Evolutionary conservation across 2,888 invertebrate genomes (phyloP).

Genomic region (Apamea crenata): DNA sequence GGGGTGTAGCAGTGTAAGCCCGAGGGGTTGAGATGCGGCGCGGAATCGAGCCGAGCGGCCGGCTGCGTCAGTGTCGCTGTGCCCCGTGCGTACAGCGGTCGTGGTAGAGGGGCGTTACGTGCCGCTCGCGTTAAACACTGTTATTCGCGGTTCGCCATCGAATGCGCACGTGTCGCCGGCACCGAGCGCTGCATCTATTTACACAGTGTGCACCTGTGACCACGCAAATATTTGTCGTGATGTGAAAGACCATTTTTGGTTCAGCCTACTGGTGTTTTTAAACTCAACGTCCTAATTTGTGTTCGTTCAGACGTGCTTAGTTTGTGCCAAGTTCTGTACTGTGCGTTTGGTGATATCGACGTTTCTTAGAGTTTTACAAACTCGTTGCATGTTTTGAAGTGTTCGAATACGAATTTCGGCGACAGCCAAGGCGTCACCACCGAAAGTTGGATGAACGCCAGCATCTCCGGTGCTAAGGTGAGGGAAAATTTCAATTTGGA

Average conservation of each 20-base stretch:
- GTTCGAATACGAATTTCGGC: conserved; percentile 82
- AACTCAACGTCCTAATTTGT: conserved; percentile 75
- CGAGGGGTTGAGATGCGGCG: conserved; percentile 81
- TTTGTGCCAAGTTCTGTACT: conserved; percentile 80
- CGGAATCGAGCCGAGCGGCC: conserved; percentile 65
- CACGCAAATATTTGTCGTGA: conserved; percentile 86
- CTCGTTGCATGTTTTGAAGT: conserved; percentile 79
- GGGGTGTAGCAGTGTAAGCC: conserved; percentile 71
- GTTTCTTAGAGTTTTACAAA: conserved; percentile 74
- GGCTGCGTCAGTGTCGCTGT: conserved; percentile 84
- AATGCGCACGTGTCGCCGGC: conserved; percentile 87
- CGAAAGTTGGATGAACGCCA: conserved; percentile 89
- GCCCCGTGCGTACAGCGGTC: conserved; percentile 85
- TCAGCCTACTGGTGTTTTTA: conserved; percentile 78
- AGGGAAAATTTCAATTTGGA: conserved; percentile 76
- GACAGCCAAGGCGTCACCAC: conserved; percentile 85
- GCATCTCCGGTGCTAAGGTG: conserved; percentile 87
- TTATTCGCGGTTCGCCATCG: conserved; percentile 86
- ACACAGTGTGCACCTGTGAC: conserved; percentile 86
- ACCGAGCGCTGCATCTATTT: conserved; percentile 77
- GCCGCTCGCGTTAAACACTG: conserved; percentile 75
- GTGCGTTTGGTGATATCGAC: conserved; percentile 75
- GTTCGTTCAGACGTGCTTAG: conserved; percentile 79
- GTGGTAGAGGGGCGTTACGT: conserved; percentile 79
- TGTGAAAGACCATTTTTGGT: conserved; percentile 86